These are phyloP conservation scores for Drosophila seguyi DNA, from an alignment of 1,140 invertebrate genomes.

Conservation along the genomic window DNA sequence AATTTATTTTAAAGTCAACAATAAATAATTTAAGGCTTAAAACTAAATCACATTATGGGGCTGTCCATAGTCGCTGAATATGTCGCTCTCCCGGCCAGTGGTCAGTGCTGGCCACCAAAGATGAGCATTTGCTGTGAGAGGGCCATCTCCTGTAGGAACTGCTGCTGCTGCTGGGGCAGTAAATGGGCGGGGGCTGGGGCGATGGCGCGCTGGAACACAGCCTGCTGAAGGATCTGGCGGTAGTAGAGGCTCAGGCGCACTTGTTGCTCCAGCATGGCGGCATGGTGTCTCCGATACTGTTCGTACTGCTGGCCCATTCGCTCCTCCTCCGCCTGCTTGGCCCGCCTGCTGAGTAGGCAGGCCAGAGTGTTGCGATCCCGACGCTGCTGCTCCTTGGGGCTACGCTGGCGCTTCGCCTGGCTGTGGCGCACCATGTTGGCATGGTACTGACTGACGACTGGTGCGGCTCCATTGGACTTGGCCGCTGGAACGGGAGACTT, in stretches of 20 bases:
- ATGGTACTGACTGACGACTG: conserved; percentile 51
- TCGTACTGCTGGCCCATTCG: conserved; percentile 54
- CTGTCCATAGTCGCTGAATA: conserved; percentile 39
- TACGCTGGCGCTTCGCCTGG: conserved; percentile 42
- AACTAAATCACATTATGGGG: conserved; percentile 67
- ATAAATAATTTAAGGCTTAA: conserved; percentile 51
- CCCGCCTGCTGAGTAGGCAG: conserved; percentile 58
- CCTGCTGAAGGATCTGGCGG: conserved; percentile 65
- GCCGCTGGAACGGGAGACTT: not conserved
- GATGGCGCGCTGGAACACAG: conserved; percentile 55
- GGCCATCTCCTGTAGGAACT: conserved; percentile 59
- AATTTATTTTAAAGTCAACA: conserved; percentile 56
- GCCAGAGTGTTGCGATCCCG: conserved; percentile 67
- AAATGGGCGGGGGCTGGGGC: not conserved
- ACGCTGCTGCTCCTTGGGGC: conserved; percentile 64
- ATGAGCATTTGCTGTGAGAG: conserved; percentile 68
- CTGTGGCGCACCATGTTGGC: conserved; percentile 67
- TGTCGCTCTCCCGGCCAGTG: not conserved
- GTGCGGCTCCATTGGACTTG: not conserved
- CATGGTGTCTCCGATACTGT: conserved; percentile 43
- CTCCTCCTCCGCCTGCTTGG: conserved; percentile 57
- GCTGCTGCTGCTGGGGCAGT: conserved; percentile 62
- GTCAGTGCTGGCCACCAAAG: conserved; percentile 51
- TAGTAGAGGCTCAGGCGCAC: conserved; percentile 62
- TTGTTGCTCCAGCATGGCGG: conserved; percentile 65